These are phyloP conservation scores for Galeopsomyia nigrocyanea DNA, from an alignment of 2,888 invertebrate genomes.

Conservation along the genomic window DNA sequence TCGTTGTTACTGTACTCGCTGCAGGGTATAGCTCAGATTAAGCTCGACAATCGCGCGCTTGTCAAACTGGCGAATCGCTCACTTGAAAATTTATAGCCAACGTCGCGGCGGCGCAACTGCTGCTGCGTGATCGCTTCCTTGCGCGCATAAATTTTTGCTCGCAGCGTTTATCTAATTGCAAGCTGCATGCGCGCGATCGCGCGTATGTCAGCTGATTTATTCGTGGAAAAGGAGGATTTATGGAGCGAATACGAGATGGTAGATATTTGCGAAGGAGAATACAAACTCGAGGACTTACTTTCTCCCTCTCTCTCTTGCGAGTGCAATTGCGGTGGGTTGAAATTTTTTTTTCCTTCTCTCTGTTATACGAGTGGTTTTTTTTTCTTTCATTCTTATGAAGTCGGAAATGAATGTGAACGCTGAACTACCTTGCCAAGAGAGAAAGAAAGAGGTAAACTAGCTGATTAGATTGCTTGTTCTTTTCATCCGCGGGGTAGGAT, in stretches of 20 bases:
- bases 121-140: constrained; percentile 25
- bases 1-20: no score
- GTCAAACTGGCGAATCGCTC: constrained; percentile 23
- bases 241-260: constrained; percentile 7
- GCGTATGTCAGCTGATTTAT: constrained; percentile 20
- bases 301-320: no score
- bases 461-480: no score
- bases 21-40: no score
- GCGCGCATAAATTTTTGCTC: constrained; percentile 33
- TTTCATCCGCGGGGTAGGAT: no score
- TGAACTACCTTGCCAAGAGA: no score
- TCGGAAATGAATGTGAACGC: no score
- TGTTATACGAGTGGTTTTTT: not conserved
- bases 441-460: constrained; percentile 10
- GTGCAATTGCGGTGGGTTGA: not conserved
- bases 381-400: no score
- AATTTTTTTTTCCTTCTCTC: no score
- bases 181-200: not conserved
- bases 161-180: constrained; percentile 41
- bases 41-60: no score
- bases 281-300: constrained; percentile 3
- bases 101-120: constrained; percentile 17
- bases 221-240: constrained; percentile 1
- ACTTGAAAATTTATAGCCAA: no score
- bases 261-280: not conserved